Percentiles rank a stretch among this genome's conserved stretches.
Evolutionary conservation across 2,888 invertebrate species (phyloP).

Genomic region (Crioceris asparagi): DNA sequence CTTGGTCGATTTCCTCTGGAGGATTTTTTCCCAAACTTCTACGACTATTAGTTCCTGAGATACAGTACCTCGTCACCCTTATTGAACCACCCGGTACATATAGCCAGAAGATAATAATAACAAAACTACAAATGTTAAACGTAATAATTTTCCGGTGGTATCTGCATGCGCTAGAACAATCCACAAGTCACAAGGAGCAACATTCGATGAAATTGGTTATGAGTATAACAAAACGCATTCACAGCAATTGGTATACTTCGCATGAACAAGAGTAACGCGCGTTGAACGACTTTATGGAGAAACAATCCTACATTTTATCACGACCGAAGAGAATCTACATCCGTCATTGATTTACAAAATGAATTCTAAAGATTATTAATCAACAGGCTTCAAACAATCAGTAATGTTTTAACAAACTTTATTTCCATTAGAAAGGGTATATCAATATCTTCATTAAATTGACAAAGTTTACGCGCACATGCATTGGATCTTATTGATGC

Average conservation of each 20-base stretch:
- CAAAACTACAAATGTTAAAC: not conserved
- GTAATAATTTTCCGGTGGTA: not conserved
- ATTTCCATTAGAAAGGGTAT: not conserved
- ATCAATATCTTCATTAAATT: too few species aligned
- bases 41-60: too few species aligned
- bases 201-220: not conserved
- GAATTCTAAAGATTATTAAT: constrained; percentile 1
- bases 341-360: not conserved
- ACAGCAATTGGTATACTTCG: not conserved
- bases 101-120: not conserved
- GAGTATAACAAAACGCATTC: not conserved
- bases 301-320: not conserved
- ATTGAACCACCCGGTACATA: too few species aligned
- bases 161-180: not conserved
- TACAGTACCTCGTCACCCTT: too few species aligned
- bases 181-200: constrained; percentile 1
- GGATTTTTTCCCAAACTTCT: too few species aligned
- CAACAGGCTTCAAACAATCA: not conserved
- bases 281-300: too few species aligned
- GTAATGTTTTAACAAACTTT: not conserved
- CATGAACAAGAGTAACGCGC: too few species aligned
- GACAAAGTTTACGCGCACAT: too few species aligned
- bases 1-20: too few species aligned
- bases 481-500: too few species aligned
- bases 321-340: not conserved